phyloP scores from a whole-genome alignment of 2,888 invertebrate genomes.

The Chorisops tibialis region DNA sequence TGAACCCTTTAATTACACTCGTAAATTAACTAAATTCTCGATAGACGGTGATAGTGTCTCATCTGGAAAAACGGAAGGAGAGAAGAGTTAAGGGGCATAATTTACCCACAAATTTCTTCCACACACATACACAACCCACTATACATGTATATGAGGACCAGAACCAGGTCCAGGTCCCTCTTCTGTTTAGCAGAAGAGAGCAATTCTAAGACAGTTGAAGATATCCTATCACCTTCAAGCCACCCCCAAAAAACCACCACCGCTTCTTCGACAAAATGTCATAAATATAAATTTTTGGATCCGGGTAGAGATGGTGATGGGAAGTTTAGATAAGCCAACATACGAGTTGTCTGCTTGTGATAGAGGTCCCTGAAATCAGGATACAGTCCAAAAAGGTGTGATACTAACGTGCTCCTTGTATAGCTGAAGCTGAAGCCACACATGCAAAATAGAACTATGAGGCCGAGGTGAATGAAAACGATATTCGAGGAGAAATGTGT shows the following conservation, averaged over 20 bases:
- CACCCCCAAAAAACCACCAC: too few relatives aligned
- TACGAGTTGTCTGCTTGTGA: constrained; percentile 10
- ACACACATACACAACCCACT: too few relatives aligned
- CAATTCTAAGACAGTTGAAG: constrained; percentile 4
- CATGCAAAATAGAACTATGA: constrained; percentile 12
- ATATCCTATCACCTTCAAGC: constrained; percentile 3
- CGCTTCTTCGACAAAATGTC: constrained; percentile 6
- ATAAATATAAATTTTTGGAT: constrained; percentile 32
- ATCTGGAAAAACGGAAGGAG: constrained; percentile 1
- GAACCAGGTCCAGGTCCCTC: too few relatives aligned
- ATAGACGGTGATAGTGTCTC: constrained; percentile 35
- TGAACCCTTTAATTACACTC: constrained; percentile 35
- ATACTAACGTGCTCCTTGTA: too few relatives aligned
- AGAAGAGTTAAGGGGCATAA: constrained; percentile 13
- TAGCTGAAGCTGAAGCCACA: neutral
- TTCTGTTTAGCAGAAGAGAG: too few relatives aligned
- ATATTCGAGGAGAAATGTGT: too few relatives aligned
- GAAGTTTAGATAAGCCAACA: constrained; percentile 25
- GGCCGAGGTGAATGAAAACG: too few relatives aligned
- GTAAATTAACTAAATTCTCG: constrained; percentile 35
- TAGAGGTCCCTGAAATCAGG: neutral
- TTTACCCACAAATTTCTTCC: constrained; percentile 19
- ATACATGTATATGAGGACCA: neutral
- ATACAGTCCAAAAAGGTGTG: neutral
- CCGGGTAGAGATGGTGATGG: constrained; percentile 8